Conservation (phyloP, 2,113 vertebrate species). For the Corythoichthys haematopterus region DNA sequence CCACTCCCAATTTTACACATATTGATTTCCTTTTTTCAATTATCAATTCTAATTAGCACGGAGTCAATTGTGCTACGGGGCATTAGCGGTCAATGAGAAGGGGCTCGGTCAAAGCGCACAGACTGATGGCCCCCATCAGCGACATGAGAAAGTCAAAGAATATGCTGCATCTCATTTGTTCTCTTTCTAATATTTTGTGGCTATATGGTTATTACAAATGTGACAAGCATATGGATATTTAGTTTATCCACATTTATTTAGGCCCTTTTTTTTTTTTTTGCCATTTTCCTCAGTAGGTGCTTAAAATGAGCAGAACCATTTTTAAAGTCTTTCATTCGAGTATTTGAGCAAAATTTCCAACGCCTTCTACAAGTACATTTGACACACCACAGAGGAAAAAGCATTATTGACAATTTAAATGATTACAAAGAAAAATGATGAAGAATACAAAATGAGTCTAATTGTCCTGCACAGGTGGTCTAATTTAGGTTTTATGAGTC, state of each 20-base stretch:
- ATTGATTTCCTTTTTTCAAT: constrained; percentile 99
- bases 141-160: constrained; percentile 15
- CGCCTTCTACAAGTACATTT: background rate
- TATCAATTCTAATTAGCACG: constrained; percentile 99
- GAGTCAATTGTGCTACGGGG: constrained; percentile 82
- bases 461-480: too few relatives aligned
- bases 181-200: background rate
- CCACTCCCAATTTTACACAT: constrained; percentile 84
- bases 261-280: background rate
- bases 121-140: constrained; percentile 63
- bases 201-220: too few relatives aligned
- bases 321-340: too few relatives aligned
- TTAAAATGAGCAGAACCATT: too few relatives aligned
- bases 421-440: background rate
- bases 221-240: too few relatives aligned
- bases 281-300: background rate
- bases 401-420: background rate
- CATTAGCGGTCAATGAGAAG: constrained; percentile 78
- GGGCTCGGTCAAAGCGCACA: constrained; percentile 33
- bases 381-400: background rate
- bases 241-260: background rate
- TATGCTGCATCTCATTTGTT: background rate
- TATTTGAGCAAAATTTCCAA: too few relatives aligned
- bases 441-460: too few relatives aligned
- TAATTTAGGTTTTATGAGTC: too few relatives aligned